Conservation (phyloP, 2,888 invertebrate genomes). For the Eupsilia transversa region DNA sequence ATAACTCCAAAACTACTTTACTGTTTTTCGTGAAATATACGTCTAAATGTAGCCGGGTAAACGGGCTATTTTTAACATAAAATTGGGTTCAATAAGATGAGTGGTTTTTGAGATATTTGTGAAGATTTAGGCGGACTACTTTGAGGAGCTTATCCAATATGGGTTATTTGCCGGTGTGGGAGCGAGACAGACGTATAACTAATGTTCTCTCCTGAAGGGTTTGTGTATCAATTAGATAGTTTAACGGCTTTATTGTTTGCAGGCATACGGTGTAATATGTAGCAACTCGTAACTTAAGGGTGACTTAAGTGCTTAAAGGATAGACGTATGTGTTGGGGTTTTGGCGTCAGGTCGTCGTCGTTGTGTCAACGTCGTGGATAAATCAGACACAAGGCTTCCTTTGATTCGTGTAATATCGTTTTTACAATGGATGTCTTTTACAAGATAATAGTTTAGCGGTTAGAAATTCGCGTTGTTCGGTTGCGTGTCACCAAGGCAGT, state of each 20-base stretch:
- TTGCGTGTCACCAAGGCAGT: no score
- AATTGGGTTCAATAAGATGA: background rate
- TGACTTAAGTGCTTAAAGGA: conserved; percentile 48
- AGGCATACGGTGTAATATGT: conserved; percentile 47
- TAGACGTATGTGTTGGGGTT: no score
- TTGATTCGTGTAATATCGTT: no score
- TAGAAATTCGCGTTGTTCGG: no score
- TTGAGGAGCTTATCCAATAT: conserved; percentile 24
- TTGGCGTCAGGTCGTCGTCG: no score
- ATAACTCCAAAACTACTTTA: conserved; percentile 54
- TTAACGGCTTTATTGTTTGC: conserved; percentile 63
- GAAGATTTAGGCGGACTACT: conserved; percentile 11
- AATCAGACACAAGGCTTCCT: no score
- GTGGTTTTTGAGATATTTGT: conserved; percentile 34
- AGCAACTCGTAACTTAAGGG: conserved; percentile 43
- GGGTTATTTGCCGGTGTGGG: conserved; percentile 55
- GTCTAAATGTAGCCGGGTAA: background rate
- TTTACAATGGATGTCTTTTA: no score
- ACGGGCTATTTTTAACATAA: background rate
- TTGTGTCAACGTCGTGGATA: no score
- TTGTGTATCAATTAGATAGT: conserved; percentile 63
- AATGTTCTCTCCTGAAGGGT: conserved; percentile 66
- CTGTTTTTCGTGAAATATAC: conserved; percentile 25
- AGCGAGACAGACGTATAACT: conserved; percentile 56
- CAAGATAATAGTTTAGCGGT: no score